Evolutionary conservation across 1,140 invertebrate species (phyloP).

Genomic region (Anthonomus grandis): DNA sequence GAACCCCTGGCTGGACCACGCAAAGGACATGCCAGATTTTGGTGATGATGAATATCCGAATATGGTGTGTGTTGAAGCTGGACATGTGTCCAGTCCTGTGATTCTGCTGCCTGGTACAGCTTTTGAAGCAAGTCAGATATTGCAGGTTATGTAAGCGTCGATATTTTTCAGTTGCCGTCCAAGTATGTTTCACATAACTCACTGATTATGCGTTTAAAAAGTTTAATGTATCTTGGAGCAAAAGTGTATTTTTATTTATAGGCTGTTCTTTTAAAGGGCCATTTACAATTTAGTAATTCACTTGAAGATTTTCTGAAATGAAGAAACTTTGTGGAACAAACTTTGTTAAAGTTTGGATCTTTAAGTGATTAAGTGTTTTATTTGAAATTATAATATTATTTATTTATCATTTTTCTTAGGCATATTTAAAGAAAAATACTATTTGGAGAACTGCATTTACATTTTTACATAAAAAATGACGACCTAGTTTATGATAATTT

Average conservation of each 20-base stretch:
- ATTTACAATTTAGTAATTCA: background rate
- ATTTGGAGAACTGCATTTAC: no score
- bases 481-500: no score
- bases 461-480: no score
- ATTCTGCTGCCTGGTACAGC: slow-evolving; percentile 81
- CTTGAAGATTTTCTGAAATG: no score
- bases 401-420: no score
- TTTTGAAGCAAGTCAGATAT: slow-evolving; percentile 83
- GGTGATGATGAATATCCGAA: slow-evolving; percentile 93
- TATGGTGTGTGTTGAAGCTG: slow-evolving; percentile 94
- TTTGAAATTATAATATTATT: no score
- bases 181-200: slow-evolving; percentile 3
- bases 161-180: slow-evolving; percentile 8
- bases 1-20: slow-evolving; percentile 94
- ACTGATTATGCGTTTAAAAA: slow-evolving; percentile 4
- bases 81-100: slow-evolving; percentile 81
- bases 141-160: slow-evolving; percentile 61
- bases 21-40: slow-evolving; percentile 88
- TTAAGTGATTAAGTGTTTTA: background rate
- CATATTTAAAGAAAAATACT: no score
- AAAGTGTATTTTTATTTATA: background rate
- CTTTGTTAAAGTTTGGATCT: background rate
- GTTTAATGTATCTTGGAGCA: slow-evolving; percentile 7
- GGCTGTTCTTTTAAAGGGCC: background rate
- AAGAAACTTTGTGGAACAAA: no score